Conservation (phyloP, 2,888 invertebrate species). For the Tigriopus californicus region DNA sequence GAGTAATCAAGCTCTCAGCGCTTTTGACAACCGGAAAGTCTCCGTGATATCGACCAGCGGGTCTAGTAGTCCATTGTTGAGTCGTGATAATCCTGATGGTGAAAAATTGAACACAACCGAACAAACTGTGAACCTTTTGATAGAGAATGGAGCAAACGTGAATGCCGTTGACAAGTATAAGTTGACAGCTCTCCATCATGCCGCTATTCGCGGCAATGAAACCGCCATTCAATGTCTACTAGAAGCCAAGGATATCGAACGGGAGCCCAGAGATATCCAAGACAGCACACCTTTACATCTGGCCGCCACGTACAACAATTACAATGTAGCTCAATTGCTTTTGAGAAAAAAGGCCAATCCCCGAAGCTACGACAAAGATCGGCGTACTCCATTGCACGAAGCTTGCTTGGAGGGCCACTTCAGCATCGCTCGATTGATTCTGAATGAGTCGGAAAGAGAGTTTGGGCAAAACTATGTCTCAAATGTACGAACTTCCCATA, state of each 20-base stretch:
- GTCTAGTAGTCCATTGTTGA: background rate
- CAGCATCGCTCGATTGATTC: background rate
- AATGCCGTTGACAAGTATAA: slow-evolving; percentile 57
- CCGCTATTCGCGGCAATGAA: slow-evolving; percentile 31
- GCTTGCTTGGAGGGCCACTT: slow-evolving; percentile 23
- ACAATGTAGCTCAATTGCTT: slow-evolving; percentile 25
- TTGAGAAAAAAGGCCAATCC: slow-evolving; percentile 26
- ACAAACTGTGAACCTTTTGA: slow-evolving; percentile 36
- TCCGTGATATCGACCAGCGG: background rate
- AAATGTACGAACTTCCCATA: slow-evolving; percentile 14
- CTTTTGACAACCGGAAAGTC: too few relatives aligned
- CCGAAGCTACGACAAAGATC: slow-evolving; percentile 23
- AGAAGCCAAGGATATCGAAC: slow-evolving; percentile 22
- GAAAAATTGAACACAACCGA: slow-evolving; percentile 2
- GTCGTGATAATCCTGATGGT: background rate
- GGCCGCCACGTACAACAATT: slow-evolving; percentile 29
- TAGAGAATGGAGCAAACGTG: slow-evolving; percentile 76
- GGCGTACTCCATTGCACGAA: slow-evolving; percentile 27
- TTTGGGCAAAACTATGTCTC: background rate
- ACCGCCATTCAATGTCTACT: slow-evolving; percentile 27
- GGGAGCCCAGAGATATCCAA: slow-evolving; percentile 29
- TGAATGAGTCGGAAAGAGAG: slow-evolving; percentile 7
- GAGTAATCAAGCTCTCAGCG: too few relatives aligned
- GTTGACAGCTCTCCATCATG: slow-evolving; percentile 29
- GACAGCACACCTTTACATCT: slow-evolving; percentile 30